Evolutionary conservation across 1,140 invertebrate genomes (phyloP), one percentile per base, ranked within the genome.

Genomic region (Drosophila seguyi): DNA sequence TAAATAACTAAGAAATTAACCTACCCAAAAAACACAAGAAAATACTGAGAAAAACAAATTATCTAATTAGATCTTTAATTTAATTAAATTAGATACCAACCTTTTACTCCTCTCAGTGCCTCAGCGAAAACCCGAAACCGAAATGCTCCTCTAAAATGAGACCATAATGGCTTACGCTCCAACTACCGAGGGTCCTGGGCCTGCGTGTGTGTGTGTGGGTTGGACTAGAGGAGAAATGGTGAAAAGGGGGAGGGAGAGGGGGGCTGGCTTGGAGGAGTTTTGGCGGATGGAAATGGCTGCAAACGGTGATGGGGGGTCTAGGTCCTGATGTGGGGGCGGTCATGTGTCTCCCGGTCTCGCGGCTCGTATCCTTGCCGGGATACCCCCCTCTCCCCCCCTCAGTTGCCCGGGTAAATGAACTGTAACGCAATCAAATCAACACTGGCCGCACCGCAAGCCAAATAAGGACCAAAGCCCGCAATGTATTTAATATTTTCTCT

Each of bases 371-470:
- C 52, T 55, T 55, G 52, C 31, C 16, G 5, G n/a, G n/a, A n/a
- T n/a, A n/a, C n/a, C n/a, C n/a, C n/a, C n/a, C n/a, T n/a, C n/a
- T n/a, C n/a, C n/a, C n/a, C n/a, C n/a, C n/a, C 20, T 42, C 13
- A 47, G 45, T 52, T n/a, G n/a, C 14, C 34, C 71, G 85, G 81
- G 86, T 91, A 91, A 91, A 91, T 91, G 88, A 91, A 91, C 88
- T 91, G 88, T 91, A 85, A 82, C 75, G 88, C 88, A 91, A 91
- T 91, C 88, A 91, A 91, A 91, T 86, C 80, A 90, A 85, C 67
- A 72, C 69, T 72, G 66, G 52, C 66, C 67, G 44, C 81, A 74
- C 73, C 53, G 60, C 71, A 76, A 81, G 47, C 60, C 58, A 62
- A 44, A 42, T 48, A 20, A 73, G 77, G 42, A 69, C 48, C 47